phyloP scores from a whole-genome alignment of 2,888 invertebrate genomes.

The Tenthredo mesomela region DNA sequence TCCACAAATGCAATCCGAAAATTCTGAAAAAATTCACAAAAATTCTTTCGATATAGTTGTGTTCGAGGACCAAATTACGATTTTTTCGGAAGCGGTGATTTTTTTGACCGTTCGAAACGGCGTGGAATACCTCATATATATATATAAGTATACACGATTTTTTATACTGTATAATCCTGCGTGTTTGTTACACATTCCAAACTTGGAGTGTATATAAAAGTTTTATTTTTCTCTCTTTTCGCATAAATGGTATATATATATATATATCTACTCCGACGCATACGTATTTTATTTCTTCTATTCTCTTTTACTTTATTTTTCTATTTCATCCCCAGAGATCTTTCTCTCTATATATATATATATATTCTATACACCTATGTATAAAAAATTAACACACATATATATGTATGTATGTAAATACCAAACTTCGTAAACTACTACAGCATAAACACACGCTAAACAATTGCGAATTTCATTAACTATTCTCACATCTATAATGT shows the following conservation, averaged over 20 bases:
- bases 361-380: too few species aligned
- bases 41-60: too few species aligned
- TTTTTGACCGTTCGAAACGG: too few species aligned
- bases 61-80: too few species aligned
- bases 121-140: too few species aligned
- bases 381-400: background rate
- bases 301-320: background rate
- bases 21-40: too few species aligned
- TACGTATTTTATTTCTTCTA: background rate
- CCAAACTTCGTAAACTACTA: background rate
- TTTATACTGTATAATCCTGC: background rate
- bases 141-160: background rate
- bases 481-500: background rate
- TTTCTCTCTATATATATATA: background rate
- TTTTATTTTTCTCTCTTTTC: background rate
- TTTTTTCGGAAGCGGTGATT: too few species aligned
- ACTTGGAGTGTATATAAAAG: constrained; percentile 33
- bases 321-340: background rate
- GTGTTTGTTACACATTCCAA: constrained; percentile 38
- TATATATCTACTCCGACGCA: constrained; percentile 11
- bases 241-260: background rate
- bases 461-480: background rate
- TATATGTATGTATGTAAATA: background rate
- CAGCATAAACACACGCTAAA: background rate
- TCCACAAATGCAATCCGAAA: too few species aligned